Evolutionary conservation across 2,888 invertebrate species (phyloP).

Genomic region (Thumatha senex): DNA sequence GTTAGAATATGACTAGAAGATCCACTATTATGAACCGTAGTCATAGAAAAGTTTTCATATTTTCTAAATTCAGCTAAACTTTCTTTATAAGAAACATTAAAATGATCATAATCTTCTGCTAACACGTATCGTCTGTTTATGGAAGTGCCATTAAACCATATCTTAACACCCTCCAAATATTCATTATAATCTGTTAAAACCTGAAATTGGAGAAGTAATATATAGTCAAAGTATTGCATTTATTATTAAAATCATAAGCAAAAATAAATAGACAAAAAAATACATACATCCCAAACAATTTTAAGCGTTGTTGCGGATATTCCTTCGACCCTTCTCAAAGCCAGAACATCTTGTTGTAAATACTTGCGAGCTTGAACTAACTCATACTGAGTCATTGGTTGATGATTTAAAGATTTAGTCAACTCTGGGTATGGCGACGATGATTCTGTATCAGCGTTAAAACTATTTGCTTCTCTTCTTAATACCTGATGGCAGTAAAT

Average conservation of each 20-base stretch:
- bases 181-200: slow-evolving; percentile 79
- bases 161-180: slow-evolving; percentile 88
- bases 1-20: slow-evolving; percentile 89
- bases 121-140: slow-evolving; percentile 60
- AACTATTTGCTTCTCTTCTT: slow-evolving; percentile 74
- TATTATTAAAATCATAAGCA: background rate
- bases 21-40: slow-evolving; percentile 87
- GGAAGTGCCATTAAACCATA: slow-evolving; percentile 80
- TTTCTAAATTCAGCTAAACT: slow-evolving; percentile 65
- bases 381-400: slow-evolving; percentile 89
- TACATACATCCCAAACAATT: slow-evolving; percentile 91
- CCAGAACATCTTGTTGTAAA: slow-evolving; percentile 91
- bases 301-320: slow-evolving; percentile 90
- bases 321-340: slow-evolving; percentile 86
- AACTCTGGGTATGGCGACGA: slow-evolving; percentile 74
- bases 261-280: background rate
- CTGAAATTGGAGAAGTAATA: slow-evolving; percentile 45
- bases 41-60: slow-evolving; percentile 86
- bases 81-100: slow-evolving; percentile 58
- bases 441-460: slow-evolving; percentile 62
- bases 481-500: slow-evolving; percentile 52
- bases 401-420: slow-evolving; percentile 81
- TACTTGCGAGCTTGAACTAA: slow-evolving; percentile 90
- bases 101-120: slow-evolving; percentile 55
- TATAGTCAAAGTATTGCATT: too few relatives aligned